These are phyloP conservation scores for Aporophyla lueneburgensis DNA, from an alignment of 2,888 invertebrate species.

Conservation along the genomic window DNA sequence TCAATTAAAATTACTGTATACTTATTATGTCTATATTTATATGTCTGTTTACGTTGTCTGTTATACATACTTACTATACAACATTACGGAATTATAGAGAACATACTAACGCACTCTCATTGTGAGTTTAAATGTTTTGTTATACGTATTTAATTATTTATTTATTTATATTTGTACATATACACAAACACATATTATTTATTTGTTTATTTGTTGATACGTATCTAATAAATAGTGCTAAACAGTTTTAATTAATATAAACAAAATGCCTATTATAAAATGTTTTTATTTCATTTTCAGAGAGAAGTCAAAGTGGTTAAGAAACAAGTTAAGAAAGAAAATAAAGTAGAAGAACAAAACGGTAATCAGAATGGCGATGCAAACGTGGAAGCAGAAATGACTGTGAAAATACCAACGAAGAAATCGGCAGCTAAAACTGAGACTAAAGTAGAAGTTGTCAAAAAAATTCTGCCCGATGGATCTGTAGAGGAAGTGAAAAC, in stretches of 20 bases:
- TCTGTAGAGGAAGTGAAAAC: conserved; percentile 85
- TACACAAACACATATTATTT: conserved; percentile 39
- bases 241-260: background rate
- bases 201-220: conserved; percentile 45
- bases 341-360: conserved; percentile 79
- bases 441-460: conserved; percentile 85
- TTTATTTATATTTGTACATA: conserved; percentile 50
- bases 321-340: conserved; percentile 80
- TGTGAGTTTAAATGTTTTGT: conserved; percentile 74
- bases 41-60: conserved; percentile 83
- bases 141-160: conserved; percentile 44
- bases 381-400: conserved; percentile 80
- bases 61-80: conserved; percentile 84
- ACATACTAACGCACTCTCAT: conserved; percentile 69
- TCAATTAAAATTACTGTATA: conserved; percentile 86
- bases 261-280: conserved; percentile 14
- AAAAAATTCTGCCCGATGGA: conserved; percentile 84
- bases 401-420: conserved; percentile 83
- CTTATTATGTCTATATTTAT: conserved; percentile 85
- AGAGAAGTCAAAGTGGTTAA: conserved; percentile 82
- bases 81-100: conserved; percentile 79
- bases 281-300: conserved; percentile 77
- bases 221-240: conserved; percentile 34
- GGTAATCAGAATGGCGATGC: conserved; percentile 83
- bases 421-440: conserved; percentile 86